These are phyloP conservation scores for Parotia lawesii DNA, from an alignment of 2,113 vertebrate genomes.

Conservation along the genomic window DNA sequence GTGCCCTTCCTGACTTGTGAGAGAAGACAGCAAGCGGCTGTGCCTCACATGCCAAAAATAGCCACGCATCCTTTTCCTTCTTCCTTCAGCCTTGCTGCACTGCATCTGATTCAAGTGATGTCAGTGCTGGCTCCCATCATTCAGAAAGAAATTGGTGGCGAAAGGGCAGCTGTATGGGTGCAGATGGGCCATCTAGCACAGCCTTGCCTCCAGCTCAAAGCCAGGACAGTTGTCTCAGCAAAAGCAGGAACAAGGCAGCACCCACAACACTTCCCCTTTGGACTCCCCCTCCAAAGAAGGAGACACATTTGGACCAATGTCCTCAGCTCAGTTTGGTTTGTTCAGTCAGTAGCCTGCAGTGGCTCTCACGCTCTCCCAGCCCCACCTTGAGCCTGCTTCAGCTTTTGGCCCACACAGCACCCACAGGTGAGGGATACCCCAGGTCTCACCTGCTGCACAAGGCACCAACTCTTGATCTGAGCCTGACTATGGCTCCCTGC, in stretches of 20 bases:
- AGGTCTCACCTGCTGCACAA: neutral
- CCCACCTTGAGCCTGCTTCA: neutral
- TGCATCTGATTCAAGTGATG: neutral
- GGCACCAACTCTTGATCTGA: neutral
- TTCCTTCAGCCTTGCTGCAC: neutral
- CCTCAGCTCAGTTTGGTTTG: neutral
- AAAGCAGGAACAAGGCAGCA: neutral
- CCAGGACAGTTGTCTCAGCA: neutral
- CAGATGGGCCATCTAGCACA: neutral
- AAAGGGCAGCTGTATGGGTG: neutral
- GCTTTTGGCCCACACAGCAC: neutral
- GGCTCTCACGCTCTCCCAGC: neutral
- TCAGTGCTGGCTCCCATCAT: neutral
- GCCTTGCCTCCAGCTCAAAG: neutral
- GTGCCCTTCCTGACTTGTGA: constrained; percentile 29
- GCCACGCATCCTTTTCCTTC: neutral
- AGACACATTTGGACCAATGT: neutral
- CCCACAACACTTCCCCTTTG: neutral
- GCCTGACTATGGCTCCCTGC: neutral
- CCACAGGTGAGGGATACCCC: accelerated
- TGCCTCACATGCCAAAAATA: neutral
- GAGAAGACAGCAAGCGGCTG: neutral
- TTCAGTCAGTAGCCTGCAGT: no score
- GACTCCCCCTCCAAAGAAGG: neutral
- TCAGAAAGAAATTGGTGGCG: neutral